Base-by-base conservation (phyloP, 1,140 invertebrate species). In the Acyrthosiphon pisum region DNA sequence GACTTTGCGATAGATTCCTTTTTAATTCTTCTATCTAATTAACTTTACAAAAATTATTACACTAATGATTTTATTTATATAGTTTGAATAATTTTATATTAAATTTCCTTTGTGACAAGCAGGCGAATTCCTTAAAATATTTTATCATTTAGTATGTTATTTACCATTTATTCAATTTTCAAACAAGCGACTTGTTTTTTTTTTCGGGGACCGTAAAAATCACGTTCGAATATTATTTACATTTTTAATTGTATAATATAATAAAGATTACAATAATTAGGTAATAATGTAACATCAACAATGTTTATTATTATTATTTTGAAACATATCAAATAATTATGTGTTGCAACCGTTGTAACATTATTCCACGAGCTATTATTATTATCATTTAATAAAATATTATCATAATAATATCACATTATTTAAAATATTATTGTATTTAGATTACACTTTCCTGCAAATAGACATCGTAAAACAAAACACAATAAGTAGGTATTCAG, bases 371-470 rank as follows among this genome's bases (percentile, higher is more conserved):
- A 41, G 26, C 46, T 87, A 89, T 37, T 89, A 89, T 89, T 89
- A 89, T 48, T 50, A 88, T 48, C 18, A 50, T 87, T 87, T 87
- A 23, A 86, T 46, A 53, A 35, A 50, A 50, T 50, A 89, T 44
- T 46, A 86, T 53, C n/a, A 53, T 48, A 87, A 87, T 88, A 53
- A 89, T 89, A 89, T 53, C 48, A 89, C 35, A 53, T 89, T 89
- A 53, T 89, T 89, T 50, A 23, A 89, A 50, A 89, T 89, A 89
- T 53, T 89, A 37, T 89, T 89, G 48, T 89, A 53, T 89, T 50
- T 23, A 89, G 14, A 89, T 53, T 37, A 89, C n/a, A 89, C 20
- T 89, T 89, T 53, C 48, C 2, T 53, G 18, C 23, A 9, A 89
- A 53, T 89, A 53, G 48, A 88, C 9, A 89, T 35, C 41, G 37